A percentile compares a stretch with the other conserved stretches of the same genome.
Evolutionary conservation across 64 coral and sea anemone species (phyloP).

Genomic region (Montipora sp.): DNA sequence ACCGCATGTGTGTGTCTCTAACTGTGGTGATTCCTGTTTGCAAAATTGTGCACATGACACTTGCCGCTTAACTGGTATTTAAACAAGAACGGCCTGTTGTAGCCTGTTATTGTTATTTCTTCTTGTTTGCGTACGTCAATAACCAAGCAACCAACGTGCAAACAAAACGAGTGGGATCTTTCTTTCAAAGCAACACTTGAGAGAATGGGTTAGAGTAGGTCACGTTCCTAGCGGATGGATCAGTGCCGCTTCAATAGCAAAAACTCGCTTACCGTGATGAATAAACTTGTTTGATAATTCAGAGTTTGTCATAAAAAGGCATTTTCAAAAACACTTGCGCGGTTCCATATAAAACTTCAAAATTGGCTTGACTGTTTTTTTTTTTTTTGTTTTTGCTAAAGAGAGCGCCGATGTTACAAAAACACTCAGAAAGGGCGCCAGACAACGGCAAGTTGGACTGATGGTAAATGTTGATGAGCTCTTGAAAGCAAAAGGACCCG

Average conservation of each 20-base stretch:
- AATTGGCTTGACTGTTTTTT: neutral
- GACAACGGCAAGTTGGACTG: neutral
- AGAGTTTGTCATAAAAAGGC: neutral
- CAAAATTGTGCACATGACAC: neutral
- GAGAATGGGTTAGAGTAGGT: neutral
- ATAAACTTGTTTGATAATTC: neutral
- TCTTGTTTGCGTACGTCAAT: neutral
- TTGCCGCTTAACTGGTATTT: neutral
- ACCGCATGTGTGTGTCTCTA: too few species aligned
- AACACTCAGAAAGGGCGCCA: neutral
- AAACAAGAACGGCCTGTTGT: neutral
- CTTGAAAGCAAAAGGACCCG: conserved; percentile 17
- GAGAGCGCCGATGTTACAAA: neutral
- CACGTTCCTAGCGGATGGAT: neutral
- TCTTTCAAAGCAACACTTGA: neutral
- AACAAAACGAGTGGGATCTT: conserved; percentile 17
- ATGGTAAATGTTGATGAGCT: conserved; percentile 1
- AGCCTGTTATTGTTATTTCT: neutral
- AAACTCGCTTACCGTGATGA: neutral
- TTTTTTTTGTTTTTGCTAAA: neutral
- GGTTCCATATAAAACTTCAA: neutral
- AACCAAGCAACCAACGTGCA: conserved; percentile 1
- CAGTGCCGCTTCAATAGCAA: neutral
- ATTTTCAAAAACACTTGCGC: neutral
- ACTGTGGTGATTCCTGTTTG: too few species aligned